Conservation (phyloP, 92 coral and sea anemone genomes). For the Pocillopora meandrina region DNA sequence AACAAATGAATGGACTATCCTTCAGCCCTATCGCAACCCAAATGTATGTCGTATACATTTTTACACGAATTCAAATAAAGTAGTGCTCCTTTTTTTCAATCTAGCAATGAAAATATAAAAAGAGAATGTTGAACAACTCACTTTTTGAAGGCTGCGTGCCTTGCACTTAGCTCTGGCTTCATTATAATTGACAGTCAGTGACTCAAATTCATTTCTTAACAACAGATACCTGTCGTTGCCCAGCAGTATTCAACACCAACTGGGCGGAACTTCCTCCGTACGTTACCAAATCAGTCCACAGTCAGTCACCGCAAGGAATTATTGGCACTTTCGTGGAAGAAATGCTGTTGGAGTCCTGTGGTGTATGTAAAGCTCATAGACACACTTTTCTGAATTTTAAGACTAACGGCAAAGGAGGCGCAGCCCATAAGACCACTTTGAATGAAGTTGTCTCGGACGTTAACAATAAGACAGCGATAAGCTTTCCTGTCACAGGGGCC, state of each 20-base stretch:
- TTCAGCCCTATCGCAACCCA: too few relatives aligned
- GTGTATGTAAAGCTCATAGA: slow-evolving; percentile 63
- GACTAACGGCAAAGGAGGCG: slow-evolving; percentile 35
- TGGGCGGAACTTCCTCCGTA: slow-evolving; percentile 76
- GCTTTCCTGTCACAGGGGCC: slow-evolving; percentile 74
- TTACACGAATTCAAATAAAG: too few relatives aligned
- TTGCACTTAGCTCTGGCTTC: too few relatives aligned
- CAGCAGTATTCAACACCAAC: slow-evolving; percentile 59
- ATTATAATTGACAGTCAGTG: too few relatives aligned
- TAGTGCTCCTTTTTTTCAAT: too few relatives aligned
- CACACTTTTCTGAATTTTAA: slow-evolving; percentile 35
- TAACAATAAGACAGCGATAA: slow-evolving; percentile 52
- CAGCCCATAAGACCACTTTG: slow-evolving; percentile 49
- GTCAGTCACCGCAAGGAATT: slow-evolving; percentile 60
- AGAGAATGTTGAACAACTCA: too few relatives aligned
- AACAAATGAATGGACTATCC: too few relatives aligned
- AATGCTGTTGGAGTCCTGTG: slow-evolving; percentile 60
- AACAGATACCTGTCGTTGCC: slow-evolving; percentile 77
- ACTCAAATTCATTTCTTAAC: too few relatives aligned
- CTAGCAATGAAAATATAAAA: too few relatives aligned
- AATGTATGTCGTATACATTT: too few relatives aligned
- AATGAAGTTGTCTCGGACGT: slow-evolving; percentile 46
- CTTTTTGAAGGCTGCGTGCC: too few relatives aligned
- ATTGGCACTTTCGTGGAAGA: slow-evolving; percentile 53
- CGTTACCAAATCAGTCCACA: not conserved